Evolutionary conservation across 1,140 invertebrate species (phyloP).

Genomic region (Homarus americanus): DNA sequence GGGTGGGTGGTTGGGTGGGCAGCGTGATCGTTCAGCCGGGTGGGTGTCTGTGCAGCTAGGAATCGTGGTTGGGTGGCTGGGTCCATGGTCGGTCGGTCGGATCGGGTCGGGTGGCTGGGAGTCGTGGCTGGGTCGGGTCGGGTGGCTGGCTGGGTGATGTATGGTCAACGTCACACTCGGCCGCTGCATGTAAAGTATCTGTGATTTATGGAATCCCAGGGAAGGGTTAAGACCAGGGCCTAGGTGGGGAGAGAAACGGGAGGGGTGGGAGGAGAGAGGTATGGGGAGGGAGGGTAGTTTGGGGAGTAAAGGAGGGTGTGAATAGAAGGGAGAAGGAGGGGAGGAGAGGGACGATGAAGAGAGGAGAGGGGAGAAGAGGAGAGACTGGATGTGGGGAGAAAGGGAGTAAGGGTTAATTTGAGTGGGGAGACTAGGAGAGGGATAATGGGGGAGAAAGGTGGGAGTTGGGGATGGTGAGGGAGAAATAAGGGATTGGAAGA

Average conservation of each 20-base stretch:
- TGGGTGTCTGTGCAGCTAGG: background rate
- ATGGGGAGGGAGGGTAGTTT: background rate
- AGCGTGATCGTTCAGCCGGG: background rate
- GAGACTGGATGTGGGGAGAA: background rate
- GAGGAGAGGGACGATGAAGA: background rate
- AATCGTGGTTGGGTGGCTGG: background rate
- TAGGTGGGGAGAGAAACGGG: background rate
- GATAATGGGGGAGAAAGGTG: background rate
- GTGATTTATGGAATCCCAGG: slow-evolving; percentile 54
- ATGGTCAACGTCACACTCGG: slow-evolving; percentile 36
- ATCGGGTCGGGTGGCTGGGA: background rate
- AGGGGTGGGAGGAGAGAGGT: background rate
- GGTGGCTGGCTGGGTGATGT: background rate
- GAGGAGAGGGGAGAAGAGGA: background rate
- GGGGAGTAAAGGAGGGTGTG: background rate
- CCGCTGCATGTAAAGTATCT: slow-evolving; percentile 62
- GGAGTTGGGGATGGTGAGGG: background rate
- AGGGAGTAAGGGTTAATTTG: background rate
- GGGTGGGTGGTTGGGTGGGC: background rate
- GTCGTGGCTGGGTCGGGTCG: background rate
- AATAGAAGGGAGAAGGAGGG: background rate
- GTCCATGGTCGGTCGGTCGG: background rate
- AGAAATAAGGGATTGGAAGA: background rate
- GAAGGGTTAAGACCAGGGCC: background rate
- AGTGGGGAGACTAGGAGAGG: background rate